Conservation (phyloP, 1,140 invertebrate species). For the Aphelinus certus region DNA sequence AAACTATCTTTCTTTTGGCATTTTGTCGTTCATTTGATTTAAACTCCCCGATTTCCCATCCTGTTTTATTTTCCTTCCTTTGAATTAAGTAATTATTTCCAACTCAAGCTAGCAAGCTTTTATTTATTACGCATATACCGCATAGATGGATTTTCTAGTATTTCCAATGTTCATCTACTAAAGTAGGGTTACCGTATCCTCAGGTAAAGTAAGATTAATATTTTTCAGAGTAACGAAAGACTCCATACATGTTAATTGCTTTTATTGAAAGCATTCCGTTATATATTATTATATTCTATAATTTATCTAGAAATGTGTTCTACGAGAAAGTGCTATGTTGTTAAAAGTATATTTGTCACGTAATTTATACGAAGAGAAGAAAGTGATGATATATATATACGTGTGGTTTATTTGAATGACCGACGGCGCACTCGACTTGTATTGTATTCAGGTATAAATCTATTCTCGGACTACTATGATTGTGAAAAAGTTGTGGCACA, state of each 20-base stretch:
- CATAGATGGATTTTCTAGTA: background rate
- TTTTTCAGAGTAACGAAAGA: slow-evolving; percentile 13
- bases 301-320: slow-evolving; percentile 17
- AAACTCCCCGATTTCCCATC: background rate
- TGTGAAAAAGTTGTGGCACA: too few relatives aligned
- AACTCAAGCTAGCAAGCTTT: too few relatives aligned
- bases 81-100: background rate
- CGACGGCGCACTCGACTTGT: slow-evolving; percentile 53
- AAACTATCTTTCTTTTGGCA: slow-evolving; percentile 32
- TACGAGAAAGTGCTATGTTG: slow-evolving; percentile 18
- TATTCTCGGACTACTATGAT: too few relatives aligned
- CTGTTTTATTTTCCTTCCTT: slow-evolving; percentile 18
- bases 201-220: slow-evolving; percentile 18
- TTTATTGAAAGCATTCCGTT: slow-evolving; percentile 37
- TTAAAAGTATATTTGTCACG: slow-evolving; percentile 13
- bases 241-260: slow-evolving; percentile 7
- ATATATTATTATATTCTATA: slow-evolving; percentile 15
- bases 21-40: slow-evolving; percentile 34
- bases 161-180: slow-evolving; percentile 25
- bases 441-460: too few relatives aligned
- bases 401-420: slow-evolving; percentile 23
- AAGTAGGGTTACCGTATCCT: slow-evolving; percentile 38
- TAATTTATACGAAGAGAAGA: slow-evolving; percentile 7
- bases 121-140: too few relatives aligned
- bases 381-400: slow-evolving; percentile 18